These are phyloP conservation scores for Alloplasta piceator DNA, from an alignment of 2,888 invertebrate genomes.

Conservation along the genomic window DNA sequence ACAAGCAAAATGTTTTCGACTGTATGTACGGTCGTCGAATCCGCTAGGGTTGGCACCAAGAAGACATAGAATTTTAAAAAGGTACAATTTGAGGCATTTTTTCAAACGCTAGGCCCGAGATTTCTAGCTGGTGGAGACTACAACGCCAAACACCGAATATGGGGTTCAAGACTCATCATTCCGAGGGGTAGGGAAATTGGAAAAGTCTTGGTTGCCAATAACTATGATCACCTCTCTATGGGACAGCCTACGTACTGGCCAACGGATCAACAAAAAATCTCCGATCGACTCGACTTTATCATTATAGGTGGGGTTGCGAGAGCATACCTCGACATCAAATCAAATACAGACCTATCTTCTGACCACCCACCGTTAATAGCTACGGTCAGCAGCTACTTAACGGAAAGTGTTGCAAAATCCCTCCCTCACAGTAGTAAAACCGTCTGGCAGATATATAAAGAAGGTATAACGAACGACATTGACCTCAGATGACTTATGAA, in stretches of 20 bases:
- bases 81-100: conserved; percentile 47
- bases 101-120: conserved; percentile 55
- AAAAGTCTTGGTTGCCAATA: conserved; percentile 21
- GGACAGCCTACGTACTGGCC: conserved; percentile 69
- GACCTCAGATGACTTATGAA: conserved; percentile 13
- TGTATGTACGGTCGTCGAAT: too few relatives aligned
- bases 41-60: conserved; percentile 54
- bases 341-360: conserved; percentile 28
- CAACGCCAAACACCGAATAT: conserved; percentile 64
- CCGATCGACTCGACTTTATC: conserved; percentile 45
- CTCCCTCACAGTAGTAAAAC: conserved; percentile 30
- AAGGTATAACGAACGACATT: conserved; percentile 18
- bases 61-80: conserved; percentile 43
- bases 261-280: conserved; percentile 24
- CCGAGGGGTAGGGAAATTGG: conserved; percentile 53
- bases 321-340: conserved; percentile 14
- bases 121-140: conserved; percentile 49
- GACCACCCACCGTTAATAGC: conserved; percentile 43
- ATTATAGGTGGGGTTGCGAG: conserved; percentile 12
- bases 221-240: conserved; percentile 52
- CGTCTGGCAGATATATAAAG: conserved; percentile 27
- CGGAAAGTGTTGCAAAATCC: conserved; percentile 45
- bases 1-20: too few relatives aligned
- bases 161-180: conserved; percentile 67
- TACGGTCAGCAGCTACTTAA: conserved; percentile 57